Base-by-base conservation (phyloP, 2,888 invertebrate genomes). In the Caenorhabditis drosophilae region DNA sequence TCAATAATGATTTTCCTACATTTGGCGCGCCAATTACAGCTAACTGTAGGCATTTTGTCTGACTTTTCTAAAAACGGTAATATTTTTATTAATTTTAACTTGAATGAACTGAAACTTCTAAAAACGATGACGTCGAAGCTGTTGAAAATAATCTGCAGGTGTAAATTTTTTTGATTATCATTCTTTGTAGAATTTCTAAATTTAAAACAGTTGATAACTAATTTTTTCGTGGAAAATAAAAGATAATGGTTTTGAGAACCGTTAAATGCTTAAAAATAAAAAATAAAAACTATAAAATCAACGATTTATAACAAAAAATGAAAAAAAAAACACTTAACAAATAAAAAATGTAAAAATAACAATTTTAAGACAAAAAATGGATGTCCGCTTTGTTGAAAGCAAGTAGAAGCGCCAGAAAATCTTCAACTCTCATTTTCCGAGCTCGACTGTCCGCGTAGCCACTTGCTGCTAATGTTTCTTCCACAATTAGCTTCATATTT, bases 1-100 rank as follows among this genome's bases (percentile, higher is more conserved):
- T 91, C 27, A 97, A 87, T 0, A 95, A 94, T 83, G 96, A 96
- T 85, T 97, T 97, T 26, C 97, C 97, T 48, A 90, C 90, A 88
- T 97, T 97, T 3, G 97, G 96, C 15, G 90, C 87, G 2, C 97
- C 97, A 72, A 97, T 89, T 22, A 97, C 89, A 7, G 94, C 92
- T 25, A 93, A 64, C 53, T 70, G 62, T 11, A 67, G 58, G n/a
- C 56, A 61, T 57, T 61, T 66, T 40, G 25, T 34, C 27, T n/a
- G 54, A 23, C 4, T 16, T n/a, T n/a, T n/a, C n/a, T n/a, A n/a
- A n/a, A n/a, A n/a, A n/a, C n/a, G n/a, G n/a, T n/a, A n/a, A n/a
- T n/a, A n/a, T n/a, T n/a, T n/a, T n/a, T n/a, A n/a, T n/a, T n/a
- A n/a, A n/a, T n/a, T n/a, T n/a, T n/a, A n/a, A n/a, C n/a, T n/a